Percentiles rank a stretch among this genome's conserved stretches.
Evolutionary conservation across 53 echinoderm and acorn worm species (phyloP).

Genomic region (Temnopleurus reevesii): DNA sequence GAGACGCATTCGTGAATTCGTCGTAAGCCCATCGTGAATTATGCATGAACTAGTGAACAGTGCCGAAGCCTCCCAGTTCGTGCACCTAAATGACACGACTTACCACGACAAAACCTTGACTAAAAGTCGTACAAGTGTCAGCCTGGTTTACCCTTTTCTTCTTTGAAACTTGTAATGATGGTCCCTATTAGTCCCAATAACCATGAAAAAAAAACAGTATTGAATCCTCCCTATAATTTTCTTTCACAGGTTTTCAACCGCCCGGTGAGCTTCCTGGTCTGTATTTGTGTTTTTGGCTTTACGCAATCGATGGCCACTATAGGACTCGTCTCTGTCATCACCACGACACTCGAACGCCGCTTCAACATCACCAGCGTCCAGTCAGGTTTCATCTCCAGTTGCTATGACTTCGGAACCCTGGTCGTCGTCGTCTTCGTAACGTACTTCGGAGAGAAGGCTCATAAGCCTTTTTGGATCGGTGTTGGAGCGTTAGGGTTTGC

Average conservation of each 20-base stretch:
- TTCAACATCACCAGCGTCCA: conserved; percentile 86
- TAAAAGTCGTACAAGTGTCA: conserved; percentile 38
- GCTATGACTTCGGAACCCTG: conserved; percentile 91
- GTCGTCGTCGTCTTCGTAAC: conserved; percentile 85
- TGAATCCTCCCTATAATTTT: too few relatives aligned
- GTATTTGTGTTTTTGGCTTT: conserved; percentile 76
- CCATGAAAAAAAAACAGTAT: too few relatives aligned
- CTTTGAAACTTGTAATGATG: too few relatives aligned
- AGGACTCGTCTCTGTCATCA: conserved; percentile 89
- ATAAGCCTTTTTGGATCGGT: conserved; percentile 90
- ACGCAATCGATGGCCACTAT: conserved; percentile 90
- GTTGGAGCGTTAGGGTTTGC: conserved; percentile 79
- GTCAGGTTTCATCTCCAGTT: conserved; percentile 89
- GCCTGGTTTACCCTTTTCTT: conserved; percentile 43
- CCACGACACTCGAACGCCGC: conserved; percentile 86
- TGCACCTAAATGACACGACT: too few relatives aligned
- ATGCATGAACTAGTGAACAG: too few relatives aligned
- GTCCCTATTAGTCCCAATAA: too few relatives aligned
- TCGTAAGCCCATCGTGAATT: too few relatives aligned
- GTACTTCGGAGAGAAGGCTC: conserved; percentile 87
- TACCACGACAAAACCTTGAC: too few relatives aligned
- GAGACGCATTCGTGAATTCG: too few relatives aligned
- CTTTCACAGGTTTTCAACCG: conserved; percentile 65
- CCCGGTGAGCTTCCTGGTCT: conserved; percentile 79
- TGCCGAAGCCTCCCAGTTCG: too few relatives aligned